Percentiles rank a stretch among this genome's conserved stretches.
Conservation (phyloP, 2,888 invertebrate species). For the Subacronicta megacephala region DNA sequence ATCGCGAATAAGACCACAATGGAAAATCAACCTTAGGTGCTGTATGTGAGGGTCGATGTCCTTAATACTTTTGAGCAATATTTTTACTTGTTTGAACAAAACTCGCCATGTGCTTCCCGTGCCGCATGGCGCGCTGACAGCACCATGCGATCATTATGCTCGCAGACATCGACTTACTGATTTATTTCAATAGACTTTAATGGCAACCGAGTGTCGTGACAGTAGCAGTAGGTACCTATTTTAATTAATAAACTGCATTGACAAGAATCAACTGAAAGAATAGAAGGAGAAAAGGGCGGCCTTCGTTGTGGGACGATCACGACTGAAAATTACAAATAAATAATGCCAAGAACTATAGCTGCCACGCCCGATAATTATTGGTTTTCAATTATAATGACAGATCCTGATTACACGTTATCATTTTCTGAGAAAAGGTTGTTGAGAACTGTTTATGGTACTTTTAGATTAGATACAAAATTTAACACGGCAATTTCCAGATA, state of each 20-base stretch:
- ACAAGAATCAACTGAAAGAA: conserved; percentile 25
- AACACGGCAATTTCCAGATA: conserved; percentile 12
- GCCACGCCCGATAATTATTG: conserved; percentile 12
- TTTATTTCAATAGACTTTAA: conserved; percentile 67
- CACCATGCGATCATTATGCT: conserved; percentile 74
- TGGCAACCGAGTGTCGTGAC: conserved; percentile 41
- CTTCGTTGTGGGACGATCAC: too few species aligned
- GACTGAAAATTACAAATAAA: too few species aligned
- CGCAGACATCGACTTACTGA: conserved; percentile 79
- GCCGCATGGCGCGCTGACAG: conserved; percentile 85
- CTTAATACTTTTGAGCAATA: conserved; percentile 19
- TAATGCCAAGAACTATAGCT: conserved; percentile 28
- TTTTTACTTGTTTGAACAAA: conserved; percentile 63
- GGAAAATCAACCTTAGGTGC: conserved; percentile 54
- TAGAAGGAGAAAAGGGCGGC: too few species aligned
- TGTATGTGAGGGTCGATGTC: conserved; percentile 27
- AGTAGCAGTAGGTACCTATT: too few species aligned
- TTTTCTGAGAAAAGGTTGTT: background rate
- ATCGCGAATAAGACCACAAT: conserved; percentile 15
- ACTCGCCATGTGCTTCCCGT: conserved; percentile 82
- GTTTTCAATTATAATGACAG: too few species aligned
- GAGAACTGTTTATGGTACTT: background rate
- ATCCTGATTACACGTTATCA: background rate
- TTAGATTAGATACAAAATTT: background rate
- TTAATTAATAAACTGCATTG: conserved; percentile 39